These are phyloP conservation scores for Agonopterix heracliana DNA, from an alignment of 2,888 invertebrate genomes.

Conservation along the genomic window DNA sequence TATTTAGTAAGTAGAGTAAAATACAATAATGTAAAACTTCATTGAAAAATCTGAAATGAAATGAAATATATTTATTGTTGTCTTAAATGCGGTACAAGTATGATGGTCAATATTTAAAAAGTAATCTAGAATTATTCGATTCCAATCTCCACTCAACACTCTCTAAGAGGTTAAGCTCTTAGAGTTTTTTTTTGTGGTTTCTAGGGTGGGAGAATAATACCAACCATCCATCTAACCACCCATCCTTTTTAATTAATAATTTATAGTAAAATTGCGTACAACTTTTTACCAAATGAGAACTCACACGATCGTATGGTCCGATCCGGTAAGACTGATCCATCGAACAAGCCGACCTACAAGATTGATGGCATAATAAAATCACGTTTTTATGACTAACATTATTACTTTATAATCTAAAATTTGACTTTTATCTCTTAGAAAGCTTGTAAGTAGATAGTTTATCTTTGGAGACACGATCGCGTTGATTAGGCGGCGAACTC, in stretches of 20 bases:
- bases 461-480: slow-evolving; percentile 58
- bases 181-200: too few species aligned
- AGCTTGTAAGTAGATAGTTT: slow-evolving; percentile 65
- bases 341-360: slow-evolving; percentile 52
- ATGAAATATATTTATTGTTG: too few species aligned
- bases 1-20: too few species aligned
- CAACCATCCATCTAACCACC: too few species aligned
- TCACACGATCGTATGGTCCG: slow-evolving; percentile 35
- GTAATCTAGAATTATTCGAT: too few species aligned
- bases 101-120: too few species aligned
- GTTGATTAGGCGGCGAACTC: slow-evolving; percentile 48
- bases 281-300: slow-evolving; percentile 29
- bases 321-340: slow-evolving; percentile 22
- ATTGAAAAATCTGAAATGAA: too few species aligned
- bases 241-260: background rate
- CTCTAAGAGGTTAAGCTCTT: too few species aligned
- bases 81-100: too few species aligned
- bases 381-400: slow-evolving; percentile 61
- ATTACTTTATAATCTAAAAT: slow-evolving; percentile 68
- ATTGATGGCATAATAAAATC: slow-evolving; percentile 70
- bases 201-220: too few species aligned
- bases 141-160: too few species aligned
- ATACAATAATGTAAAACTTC: too few species aligned
- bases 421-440: slow-evolving; percentile 67
- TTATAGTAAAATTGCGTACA: background rate